These are phyloP conservation scores for Cydia fagiglandana DNA, from an alignment of 1,140 invertebrate species.

Conservation along the genomic window DNA sequence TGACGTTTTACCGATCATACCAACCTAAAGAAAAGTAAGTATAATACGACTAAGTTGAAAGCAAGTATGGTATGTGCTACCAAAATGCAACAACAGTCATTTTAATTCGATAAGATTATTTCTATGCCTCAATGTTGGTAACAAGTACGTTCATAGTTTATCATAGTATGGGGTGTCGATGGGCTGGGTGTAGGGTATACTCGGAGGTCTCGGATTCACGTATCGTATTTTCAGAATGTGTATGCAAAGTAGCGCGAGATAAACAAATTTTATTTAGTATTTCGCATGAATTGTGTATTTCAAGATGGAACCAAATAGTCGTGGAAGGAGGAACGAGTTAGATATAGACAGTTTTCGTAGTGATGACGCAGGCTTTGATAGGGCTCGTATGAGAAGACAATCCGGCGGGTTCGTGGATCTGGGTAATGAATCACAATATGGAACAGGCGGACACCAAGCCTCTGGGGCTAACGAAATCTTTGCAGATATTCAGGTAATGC, in stretches of 20 bases:
- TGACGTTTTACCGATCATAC: too few species aligned
- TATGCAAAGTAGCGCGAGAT: conserved; percentile 3
- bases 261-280: conserved; percentile 32
- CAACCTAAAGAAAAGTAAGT: too few species aligned
- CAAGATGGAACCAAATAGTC: conserved; percentile 67
- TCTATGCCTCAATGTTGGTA: too few species aligned
- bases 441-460: conserved; percentile 88
- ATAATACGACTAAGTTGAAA: too few species aligned
- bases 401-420: conserved; percentile 85
- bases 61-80: too few species aligned
- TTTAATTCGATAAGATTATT: too few species aligned
- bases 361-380: conserved; percentile 66
- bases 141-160: too few species aligned
- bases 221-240: conserved; percentile 6
- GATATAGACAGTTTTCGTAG: conserved; percentile 69
- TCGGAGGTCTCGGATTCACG: not conserved
- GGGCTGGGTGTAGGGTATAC: not conserved
- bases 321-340: conserved; percentile 61
- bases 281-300: conserved; percentile 28
- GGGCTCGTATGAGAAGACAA: conserved; percentile 71
- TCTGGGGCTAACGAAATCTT: conserved; percentile 92
- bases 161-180: too few species aligned
- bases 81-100: too few species aligned
- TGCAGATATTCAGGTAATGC: conserved; percentile 88
- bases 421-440: conserved; percentile 86